A percentile compares a stretch with the other conserved stretches of the same genome.
Conservation (phyloP, 2,888 invertebrate genomes). For the Dusona sp. region DNA sequence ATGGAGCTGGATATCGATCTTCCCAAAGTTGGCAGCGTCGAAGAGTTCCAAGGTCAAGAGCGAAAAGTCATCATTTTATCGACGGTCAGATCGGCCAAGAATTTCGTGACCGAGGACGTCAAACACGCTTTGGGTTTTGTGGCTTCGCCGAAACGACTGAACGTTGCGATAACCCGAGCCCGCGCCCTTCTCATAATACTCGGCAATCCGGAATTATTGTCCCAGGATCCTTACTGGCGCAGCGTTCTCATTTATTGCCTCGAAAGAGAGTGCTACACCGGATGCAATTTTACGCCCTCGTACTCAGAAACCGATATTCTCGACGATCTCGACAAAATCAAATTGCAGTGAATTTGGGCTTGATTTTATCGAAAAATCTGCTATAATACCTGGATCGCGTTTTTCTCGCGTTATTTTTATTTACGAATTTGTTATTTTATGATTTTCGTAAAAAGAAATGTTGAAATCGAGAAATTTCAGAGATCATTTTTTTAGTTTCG, state of each 20-base stretch:
- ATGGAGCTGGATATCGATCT: constrained; percentile 85
- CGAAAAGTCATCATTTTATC: constrained; percentile 90
- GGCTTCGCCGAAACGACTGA: constrained; percentile 91
- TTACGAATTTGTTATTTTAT: neutral
- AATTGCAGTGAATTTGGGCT: neutral
- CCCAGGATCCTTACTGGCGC: constrained; percentile 89
- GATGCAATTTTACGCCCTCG: constrained; percentile 87
- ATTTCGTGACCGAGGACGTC: constrained; percentile 84
- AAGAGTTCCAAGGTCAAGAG: constrained; percentile 95
- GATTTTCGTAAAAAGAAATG: neutral
- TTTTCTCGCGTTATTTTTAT: neutral
- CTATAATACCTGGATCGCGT: neutral
- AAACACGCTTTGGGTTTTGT: constrained; percentile 90
- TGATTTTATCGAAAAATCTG: neutral
- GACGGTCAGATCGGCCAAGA: constrained; percentile 87
- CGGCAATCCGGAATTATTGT: constrained; percentile 92
- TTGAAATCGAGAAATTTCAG: neutral
- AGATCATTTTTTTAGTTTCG: neutral
- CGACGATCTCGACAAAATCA: constrained; percentile 37
- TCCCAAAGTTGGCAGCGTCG: constrained; percentile 92
- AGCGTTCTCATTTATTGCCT: constrained; percentile 88
- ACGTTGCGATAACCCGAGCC: constrained; percentile 95
- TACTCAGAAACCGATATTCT: constrained; percentile 51
- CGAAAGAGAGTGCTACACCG: constrained; percentile 88
- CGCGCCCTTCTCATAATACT: constrained; percentile 92